Conservation (phyloP, 2,888 invertebrate species). For the Idaea dimidiata region DNA sequence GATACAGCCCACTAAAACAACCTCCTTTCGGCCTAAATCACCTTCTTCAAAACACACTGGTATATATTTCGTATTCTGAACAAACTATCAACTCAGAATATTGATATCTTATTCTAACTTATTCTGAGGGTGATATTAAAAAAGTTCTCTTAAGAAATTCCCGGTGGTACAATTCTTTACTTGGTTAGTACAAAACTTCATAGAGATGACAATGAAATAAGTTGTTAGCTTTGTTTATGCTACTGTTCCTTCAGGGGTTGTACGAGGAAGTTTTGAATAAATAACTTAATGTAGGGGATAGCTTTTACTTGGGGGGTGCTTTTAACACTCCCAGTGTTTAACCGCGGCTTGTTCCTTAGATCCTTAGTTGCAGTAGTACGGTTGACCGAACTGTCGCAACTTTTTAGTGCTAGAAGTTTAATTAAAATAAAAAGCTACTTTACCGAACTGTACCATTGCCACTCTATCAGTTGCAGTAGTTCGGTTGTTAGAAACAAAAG, state of each 20-base stretch:
- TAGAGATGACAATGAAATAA: background rate
- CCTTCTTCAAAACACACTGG: background rate
- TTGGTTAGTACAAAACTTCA: background rate
- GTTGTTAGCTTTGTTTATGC: background rate
- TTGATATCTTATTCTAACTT: background rate
- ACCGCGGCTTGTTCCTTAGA: too few relatives aligned
- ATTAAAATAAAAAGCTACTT: too few relatives aligned
- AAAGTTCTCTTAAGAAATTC: background rate
- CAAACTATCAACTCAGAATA: background rate
- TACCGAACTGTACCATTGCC: too few relatives aligned
- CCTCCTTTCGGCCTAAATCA: too few relatives aligned
- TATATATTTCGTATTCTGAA: background rate
- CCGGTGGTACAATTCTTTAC: background rate
- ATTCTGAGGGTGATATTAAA: background rate
- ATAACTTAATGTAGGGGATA: background rate
- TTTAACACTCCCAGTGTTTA: too few relatives aligned
- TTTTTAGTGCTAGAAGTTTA: too few relatives aligned
- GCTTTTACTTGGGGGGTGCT: background rate
- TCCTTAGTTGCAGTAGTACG: too few relatives aligned
- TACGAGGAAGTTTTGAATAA: background rate
- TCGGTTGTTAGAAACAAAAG: too few relatives aligned
- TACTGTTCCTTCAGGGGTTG: background rate
- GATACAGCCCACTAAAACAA: too few relatives aligned
- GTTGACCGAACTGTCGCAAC: too few relatives aligned
- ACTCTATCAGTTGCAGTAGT: too few relatives aligned